Percentiles rank a stretch among this genome's conserved stretches.
Conservation (phyloP, 1,140 invertebrate species). For the Sweltsa coloradensis region DNA sequence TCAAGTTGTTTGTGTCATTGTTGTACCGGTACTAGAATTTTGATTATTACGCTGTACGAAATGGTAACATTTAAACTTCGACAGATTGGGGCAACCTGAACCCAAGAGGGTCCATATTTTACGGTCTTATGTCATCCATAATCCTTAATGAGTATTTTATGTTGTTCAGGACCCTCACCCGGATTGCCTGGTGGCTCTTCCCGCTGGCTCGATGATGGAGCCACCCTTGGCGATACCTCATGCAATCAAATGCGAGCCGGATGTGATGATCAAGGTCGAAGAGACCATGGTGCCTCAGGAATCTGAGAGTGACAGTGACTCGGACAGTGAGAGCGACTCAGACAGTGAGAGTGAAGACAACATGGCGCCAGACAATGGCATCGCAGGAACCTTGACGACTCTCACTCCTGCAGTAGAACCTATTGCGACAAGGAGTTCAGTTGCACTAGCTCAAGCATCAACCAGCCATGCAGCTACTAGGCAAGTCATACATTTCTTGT, state of each 20-base stretch:
- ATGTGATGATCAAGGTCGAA: constrained; percentile 8
- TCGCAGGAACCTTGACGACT: background rate
- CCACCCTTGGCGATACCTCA: too few species aligned
- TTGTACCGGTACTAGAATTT: too few species aligned
- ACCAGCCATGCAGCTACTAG: background rate
- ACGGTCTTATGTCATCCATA: too few species aligned
- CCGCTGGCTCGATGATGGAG: too few species aligned
- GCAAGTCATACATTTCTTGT: background rate
- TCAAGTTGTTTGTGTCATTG: too few species aligned
- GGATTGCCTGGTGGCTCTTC: too few species aligned
- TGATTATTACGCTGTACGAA: too few species aligned
- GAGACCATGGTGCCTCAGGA: background rate
- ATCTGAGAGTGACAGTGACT: constrained; percentile 1
- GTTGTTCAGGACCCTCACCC: too few species aligned
- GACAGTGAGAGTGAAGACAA: constrained; percentile 6
- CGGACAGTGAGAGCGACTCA: constrained; percentile 1
- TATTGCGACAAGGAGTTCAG: background rate
- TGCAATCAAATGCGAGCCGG: constrained; percentile 9
- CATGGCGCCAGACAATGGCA: background rate
- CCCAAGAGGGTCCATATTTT: too few species aligned
- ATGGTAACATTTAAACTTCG: too few species aligned
- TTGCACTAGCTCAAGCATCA: background rate
- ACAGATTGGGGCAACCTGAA: too few species aligned
- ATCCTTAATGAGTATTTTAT: too few species aligned
- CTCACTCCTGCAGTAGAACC: background rate